phyloP scores from a whole-genome alignment of 2,888 invertebrate genomes.

The Phragmatobia fuliginosa region DNA sequence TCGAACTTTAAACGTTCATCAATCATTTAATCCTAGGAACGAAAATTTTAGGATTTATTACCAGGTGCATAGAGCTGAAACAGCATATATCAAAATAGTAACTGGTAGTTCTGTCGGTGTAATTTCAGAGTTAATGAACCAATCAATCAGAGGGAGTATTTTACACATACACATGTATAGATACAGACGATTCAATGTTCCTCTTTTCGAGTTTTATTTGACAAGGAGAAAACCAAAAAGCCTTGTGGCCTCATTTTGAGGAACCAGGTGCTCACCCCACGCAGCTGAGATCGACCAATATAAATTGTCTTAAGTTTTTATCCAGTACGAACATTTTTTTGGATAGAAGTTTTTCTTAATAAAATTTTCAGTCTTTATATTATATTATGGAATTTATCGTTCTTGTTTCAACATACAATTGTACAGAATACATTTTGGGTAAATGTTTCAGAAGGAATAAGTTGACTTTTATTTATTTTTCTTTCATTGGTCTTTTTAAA shows the following conservation, averaged over 20 bases:
- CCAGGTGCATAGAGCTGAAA: too few relatives aligned
- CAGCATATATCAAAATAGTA: too few relatives aligned
- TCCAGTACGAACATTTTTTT: slow-evolving; percentile 3
- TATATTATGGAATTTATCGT: background rate
- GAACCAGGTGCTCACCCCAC: background rate
- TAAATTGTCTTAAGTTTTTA: slow-evolving; percentile 13
- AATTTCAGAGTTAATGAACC: background rate
- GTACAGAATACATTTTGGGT: background rate
- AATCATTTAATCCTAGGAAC: too few relatives aligned
- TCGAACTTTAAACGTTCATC: too few relatives aligned
- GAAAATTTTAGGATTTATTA: too few relatives aligned
- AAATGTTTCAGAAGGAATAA: background rate
- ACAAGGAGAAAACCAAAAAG: background rate
- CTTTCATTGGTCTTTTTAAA: background rate
- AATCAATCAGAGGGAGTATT: background rate
- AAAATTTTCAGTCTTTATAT: background rate
- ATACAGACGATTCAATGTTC: background rate
- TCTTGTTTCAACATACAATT: background rate
- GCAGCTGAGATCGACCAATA: slow-evolving; percentile 16
- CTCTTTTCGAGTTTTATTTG: slow-evolving; percentile 1
- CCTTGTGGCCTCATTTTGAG: slow-evolving; percentile 10
- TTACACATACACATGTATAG: background rate
- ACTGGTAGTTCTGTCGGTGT: too few relatives aligned
- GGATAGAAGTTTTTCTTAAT: slow-evolving; percentile 1
- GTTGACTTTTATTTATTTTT: background rate